Evolutionary conservation across 2,113 vertebrate species (phyloP).

Genomic region (Antechinus stuartii): DNA sequence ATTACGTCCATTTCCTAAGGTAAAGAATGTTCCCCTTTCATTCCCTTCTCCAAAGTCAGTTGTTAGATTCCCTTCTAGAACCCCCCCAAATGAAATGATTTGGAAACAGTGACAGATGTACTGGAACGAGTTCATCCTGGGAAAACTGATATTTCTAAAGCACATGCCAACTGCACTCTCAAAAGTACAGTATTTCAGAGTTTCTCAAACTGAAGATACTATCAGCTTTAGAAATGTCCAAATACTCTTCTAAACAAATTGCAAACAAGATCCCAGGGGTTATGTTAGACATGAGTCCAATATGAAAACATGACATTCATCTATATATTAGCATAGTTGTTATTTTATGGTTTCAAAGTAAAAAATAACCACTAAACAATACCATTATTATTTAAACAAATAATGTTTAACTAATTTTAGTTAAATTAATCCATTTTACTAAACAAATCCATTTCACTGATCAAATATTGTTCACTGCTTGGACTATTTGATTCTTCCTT

Average conservation of each 20-base stretch:
- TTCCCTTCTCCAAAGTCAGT: conserved; percentile 20
- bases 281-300: conserved; percentile 13
- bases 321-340: not conserved
- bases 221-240: conserved; percentile 62
- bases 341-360: not conserved
- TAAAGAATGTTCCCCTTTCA: conserved; percentile 2
- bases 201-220: conserved; percentile 61
- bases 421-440: too few species aligned
- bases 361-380: not conserved
- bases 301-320: conserved; percentile 4
- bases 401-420: too few species aligned
- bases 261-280: conserved; percentile 35
- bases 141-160: conserved; percentile 77
- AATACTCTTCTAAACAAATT: conserved; percentile 60
- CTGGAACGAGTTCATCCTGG: conserved; percentile 51
- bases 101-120: conserved; percentile 72
- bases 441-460: not conserved
- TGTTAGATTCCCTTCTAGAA: conserved; percentile 15
- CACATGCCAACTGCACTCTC: conserved; percentile 70
- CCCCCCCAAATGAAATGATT: conserved; percentile 34
- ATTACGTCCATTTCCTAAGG: not conserved
- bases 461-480: not conserved
- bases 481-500: not conserved
- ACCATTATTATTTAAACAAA: too few species aligned
- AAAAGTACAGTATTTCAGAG: conserved; percentile 70